A percentile compares a stretch with the other conserved stretches of the same genome.
These are phyloP conservation scores for Merluccius polli DNA, from an alignment of 2,797 vertebrate species.

Conservation along the genomic window DNA sequence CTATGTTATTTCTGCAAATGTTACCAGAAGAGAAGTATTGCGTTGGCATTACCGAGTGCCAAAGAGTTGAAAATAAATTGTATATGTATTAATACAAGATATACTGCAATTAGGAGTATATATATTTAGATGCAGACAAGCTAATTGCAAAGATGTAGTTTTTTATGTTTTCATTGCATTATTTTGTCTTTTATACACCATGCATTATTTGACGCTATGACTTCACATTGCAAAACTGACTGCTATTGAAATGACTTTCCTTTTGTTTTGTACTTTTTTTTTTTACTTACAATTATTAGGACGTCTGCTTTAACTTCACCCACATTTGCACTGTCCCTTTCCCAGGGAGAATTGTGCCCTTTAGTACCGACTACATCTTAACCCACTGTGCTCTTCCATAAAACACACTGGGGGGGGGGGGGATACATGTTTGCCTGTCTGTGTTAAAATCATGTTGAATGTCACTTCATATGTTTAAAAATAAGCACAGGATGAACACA, in stretches of 20 bases:
- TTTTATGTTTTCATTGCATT: constrained; percentile 56
- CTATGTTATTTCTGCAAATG: constrained; percentile 19
- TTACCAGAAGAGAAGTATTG: constrained; percentile 30
- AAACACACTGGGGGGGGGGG: not conserved
- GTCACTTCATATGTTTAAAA: not conserved
- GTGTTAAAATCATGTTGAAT: not conserved
- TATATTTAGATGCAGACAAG: constrained; percentile 70
- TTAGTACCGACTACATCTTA: not conserved
- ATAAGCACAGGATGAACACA: not conserved
- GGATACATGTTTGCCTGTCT: not conserved
- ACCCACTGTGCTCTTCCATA: not conserved
- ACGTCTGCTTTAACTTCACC: constrained; percentile 42
- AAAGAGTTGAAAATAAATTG: constrained; percentile 54
- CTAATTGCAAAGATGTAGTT: constrained; percentile 62
- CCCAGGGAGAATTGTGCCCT: constrained; percentile 24
- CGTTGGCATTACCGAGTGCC: constrained; percentile 62
- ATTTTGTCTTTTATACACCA: constrained; percentile 56
- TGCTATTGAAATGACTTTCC: constrained; percentile 53
- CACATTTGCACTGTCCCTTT: constrained; percentile 64
- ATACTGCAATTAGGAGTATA: constrained; percentile 66
- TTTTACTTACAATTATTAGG: constrained; percentile 40
- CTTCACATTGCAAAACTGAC: constrained; percentile 44
- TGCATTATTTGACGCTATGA: constrained; percentile 53
- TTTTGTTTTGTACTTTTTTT: constrained; percentile 37
- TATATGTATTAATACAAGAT: constrained; percentile 59